Conservation (phyloP, 2,888 invertebrate species). For the Sminthurinus aureus region DNA sequence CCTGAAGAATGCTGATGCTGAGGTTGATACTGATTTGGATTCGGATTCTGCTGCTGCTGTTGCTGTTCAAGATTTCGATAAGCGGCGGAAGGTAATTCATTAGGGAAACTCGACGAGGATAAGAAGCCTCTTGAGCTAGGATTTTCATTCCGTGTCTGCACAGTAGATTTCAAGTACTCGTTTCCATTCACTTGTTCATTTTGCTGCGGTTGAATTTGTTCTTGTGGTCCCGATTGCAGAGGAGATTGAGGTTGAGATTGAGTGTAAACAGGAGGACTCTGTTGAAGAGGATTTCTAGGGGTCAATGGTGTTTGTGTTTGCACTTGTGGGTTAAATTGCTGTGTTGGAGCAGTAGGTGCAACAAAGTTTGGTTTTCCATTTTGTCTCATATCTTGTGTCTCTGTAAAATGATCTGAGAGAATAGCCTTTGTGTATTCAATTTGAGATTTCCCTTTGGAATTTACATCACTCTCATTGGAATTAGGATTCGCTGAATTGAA, state of each 20-base stretch:
- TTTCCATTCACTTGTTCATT: not conserved
- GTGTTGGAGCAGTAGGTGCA: not conserved
- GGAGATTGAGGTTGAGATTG: not conserved
- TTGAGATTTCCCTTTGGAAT: slow-evolving; percentile 18
- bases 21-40: not conserved
- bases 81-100: slow-evolving; percentile 16
- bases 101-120: not conserved
- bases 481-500: slow-evolving; percentile 3
- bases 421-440: slow-evolving; percentile 57
- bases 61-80: no score
- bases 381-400: slow-evolving; percentile 37
- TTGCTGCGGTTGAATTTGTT: slow-evolving; percentile 18
- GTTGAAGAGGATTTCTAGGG: no score
- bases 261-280: not conserved
- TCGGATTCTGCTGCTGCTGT: not conserved
- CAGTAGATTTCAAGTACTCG: slow-evolving; percentile 13
- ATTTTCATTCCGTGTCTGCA: slow-evolving; percentile 27
- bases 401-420: slow-evolving; percentile 54
- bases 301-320: not conserved
- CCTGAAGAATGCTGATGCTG: slow-evolving; percentile 11
- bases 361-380: not conserved
- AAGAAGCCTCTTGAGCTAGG: slow-evolving; percentile 5
- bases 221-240: slow-evolving; percentile 5
- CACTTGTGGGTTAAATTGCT: not conserved
- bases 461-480: not conserved